These are phyloP conservation scores for Gymnoscopelus braueri DNA, from an alignment of 2,797 vertebrate genomes.

Conservation along the genomic window DNA sequence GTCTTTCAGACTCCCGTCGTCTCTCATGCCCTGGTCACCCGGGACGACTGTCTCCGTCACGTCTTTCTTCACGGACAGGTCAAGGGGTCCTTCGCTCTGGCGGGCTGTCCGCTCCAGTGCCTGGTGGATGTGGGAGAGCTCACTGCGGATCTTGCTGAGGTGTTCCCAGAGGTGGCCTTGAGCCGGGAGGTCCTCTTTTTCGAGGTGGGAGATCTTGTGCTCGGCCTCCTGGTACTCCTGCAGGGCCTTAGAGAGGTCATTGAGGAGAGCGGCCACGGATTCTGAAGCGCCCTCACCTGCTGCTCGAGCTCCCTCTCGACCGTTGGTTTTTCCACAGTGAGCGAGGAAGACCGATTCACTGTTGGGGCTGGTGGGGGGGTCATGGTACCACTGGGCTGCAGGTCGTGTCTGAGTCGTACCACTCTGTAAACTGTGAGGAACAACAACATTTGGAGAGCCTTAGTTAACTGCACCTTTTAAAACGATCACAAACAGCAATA, in stretches of 20 bases:
- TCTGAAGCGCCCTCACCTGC: slow-evolving; percentile 60
- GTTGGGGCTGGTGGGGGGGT: slow-evolving; percentile 66
- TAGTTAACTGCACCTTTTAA: not conserved
- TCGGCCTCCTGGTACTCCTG: slow-evolving; percentile 92
- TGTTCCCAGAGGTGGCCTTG: slow-evolving; percentile 91
- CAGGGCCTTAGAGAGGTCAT: slow-evolving; percentile 89
- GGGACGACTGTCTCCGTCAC: not conserved
- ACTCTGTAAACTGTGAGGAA: slow-evolving; percentile 65
- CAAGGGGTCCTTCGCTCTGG: slow-evolving; percentile 87
- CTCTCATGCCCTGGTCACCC: slow-evolving; percentile 22
- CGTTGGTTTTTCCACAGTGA: slow-evolving; percentile 44
- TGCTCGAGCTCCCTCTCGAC: slow-evolving; percentile 49
- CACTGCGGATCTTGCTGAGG: slow-evolving; percentile 90
- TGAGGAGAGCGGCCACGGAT: slow-evolving; percentile 80
- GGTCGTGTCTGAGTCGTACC: slow-evolving; percentile 58
- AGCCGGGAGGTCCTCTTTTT: slow-evolving; percentile 83
- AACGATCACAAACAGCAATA: not conserved
- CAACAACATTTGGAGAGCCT: slow-evolving; percentile 1
- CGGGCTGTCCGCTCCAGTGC: slow-evolving; percentile 85
- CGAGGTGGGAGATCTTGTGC: slow-evolving; percentile 85
- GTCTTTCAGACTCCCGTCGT: slow-evolving; percentile 35
- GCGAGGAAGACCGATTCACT: slow-evolving; percentile 55
- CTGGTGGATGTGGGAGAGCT: slow-evolving; percentile 93
- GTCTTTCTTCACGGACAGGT: slow-evolving; percentile 90
- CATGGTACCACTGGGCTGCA: slow-evolving; percentile 72